Base-by-base conservation (phyloP, 2,888 invertebrate genomes). In the Caradrina clavipalpis region DNA sequence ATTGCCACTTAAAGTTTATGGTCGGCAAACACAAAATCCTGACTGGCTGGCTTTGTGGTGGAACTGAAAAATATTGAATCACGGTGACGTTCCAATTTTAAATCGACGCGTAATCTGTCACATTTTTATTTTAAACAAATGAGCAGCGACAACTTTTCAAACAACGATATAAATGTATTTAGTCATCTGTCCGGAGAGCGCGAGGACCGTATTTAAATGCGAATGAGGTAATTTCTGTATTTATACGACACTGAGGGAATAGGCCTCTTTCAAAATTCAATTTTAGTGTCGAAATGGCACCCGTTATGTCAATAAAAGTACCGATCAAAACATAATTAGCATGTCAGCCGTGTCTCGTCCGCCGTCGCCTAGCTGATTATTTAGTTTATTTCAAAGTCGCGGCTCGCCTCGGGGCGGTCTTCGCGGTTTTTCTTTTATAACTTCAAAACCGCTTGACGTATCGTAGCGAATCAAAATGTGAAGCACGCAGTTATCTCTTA, bases 311-410 rank as follows among this genome's bases (percentile, higher is more conserved):
- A 83, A 91, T 90, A 89, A 45, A 45, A 81, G 82, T 78, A 80
- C 75, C 77, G 84, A 87, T 86, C 79, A 83, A 73, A 80, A 77
- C 77, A 75, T 75, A 81, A 91, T 93, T 93, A 89, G 87, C 86
- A 94, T 92, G 90, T 89, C 82, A 53, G 81, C 76, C 88, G 85
- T 86, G 93, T 89, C 80, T 82, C 76, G 64, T 79, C 62, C 80
- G 84, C 80, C 80, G 64, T 56, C 71, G 82, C 69, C 86, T 55
- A 71, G 42, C 80, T 89, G 89, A 91, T 92, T 90, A 85, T 83
- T 83, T 82, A 86, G 87, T 90, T 89, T 88, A 88, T 91, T 92
- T 87, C 83, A 87, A 88, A 87, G 66, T 54, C 62, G 67, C 56
- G 66, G 54, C 69, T 76, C 22, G 72, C 69, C 74, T 56, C 77